Base-by-base conservation (phyloP, 2,888 invertebrate species). In the Drosophila quinaria region DNA sequence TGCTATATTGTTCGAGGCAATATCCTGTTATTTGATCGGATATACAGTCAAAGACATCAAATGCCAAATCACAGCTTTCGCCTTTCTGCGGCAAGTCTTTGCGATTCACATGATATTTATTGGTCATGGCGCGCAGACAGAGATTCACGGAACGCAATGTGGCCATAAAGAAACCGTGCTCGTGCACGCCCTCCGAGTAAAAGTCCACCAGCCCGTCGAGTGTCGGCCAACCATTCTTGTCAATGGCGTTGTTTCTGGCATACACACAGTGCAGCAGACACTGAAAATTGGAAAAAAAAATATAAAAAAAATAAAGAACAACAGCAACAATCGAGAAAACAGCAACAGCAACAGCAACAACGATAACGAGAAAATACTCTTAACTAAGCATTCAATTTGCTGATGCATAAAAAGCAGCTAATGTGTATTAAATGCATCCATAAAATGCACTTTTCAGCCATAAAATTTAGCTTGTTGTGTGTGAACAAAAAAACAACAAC, bases 231-330 rank as follows among this genome's bases (percentile, higher is more conserved):
- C 96, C 96, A 83, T 94, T 94, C 69, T 94, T 94, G 91, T 96
- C 96, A 69, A 96, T 96, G 49, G 96, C 96, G 94, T 96, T 95
- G 94, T 96, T 96, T 94, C 95, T 95, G 83, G 95, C 94, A 93
- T 96, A 96, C 75, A 96, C 96, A 92, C 96, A 96, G 91, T 96
- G 96, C 86, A 96, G 94, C 69, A 96, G 93, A 89, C 96, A 96
- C 96, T 96, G 94, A 42, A 71, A 73, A 62, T 50, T 22, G 22
- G 22, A 22, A 22, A 22, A 22, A 22, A 22, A 25, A 5, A 25
- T 2, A 22, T 1, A 22, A 22, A 1, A 42, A 9, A 55, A 25
- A 6, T 39, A 13, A 55, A 11, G 11, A 39, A 17, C 10, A 31
- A 29, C n/a, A 19, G 17, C 4, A 39, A 29, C 29, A 52, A 52